These are phyloP conservation scores for Pseudobourletiella spinata DNA, from an alignment of 1,140 invertebrate genomes.

Conservation along the genomic window DNA sequence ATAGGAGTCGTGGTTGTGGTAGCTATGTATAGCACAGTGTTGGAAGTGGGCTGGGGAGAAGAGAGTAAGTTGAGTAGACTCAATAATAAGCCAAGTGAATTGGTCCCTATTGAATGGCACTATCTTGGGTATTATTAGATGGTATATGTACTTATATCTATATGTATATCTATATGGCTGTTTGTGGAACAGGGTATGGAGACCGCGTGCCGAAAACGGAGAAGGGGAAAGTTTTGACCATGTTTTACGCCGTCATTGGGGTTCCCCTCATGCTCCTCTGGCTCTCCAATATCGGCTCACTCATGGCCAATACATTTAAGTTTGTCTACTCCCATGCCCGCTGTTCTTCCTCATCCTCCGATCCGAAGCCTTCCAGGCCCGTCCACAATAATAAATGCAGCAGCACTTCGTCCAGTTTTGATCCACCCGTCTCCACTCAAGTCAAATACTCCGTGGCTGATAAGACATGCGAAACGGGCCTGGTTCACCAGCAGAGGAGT, in stretches of 20 bases:
- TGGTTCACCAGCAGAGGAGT: conserved; percentile 24
- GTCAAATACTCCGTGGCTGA: conserved; percentile 37
- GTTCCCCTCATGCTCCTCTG: conserved; percentile 80
- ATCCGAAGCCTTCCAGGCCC: conserved; percentile 9
- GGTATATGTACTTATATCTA: no score
- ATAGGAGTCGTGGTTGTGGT: no score
- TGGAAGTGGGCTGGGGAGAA: no score
- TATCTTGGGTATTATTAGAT: no score
- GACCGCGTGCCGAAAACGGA: conserved; percentile 66
- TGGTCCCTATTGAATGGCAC: no score
- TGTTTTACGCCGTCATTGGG: conserved; percentile 72
- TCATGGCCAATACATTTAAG: conserved; percentile 62
- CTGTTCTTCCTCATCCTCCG: conserved; percentile 38
- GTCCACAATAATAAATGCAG: conserved; percentile 19
- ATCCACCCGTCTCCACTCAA: conserved; percentile 21
- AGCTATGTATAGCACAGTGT: no score
- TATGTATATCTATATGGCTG: no score
- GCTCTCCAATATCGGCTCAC: conserved; percentile 72
- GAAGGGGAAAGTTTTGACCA: conserved; percentile 69
- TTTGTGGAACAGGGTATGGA: conserved; percentile 59
- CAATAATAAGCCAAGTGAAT: no score
- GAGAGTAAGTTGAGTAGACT: no score
- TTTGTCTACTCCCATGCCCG: conserved; percentile 59
- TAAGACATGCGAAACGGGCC: conserved; percentile 27
- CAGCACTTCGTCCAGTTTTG: conserved; percentile 10